Percentiles rank a stretch among this genome's conserved stretches.
phyloP scores from a whole-genome alignment of 2,797 vertebrate genomes.

The Uromys caudimaculatus region DNA sequence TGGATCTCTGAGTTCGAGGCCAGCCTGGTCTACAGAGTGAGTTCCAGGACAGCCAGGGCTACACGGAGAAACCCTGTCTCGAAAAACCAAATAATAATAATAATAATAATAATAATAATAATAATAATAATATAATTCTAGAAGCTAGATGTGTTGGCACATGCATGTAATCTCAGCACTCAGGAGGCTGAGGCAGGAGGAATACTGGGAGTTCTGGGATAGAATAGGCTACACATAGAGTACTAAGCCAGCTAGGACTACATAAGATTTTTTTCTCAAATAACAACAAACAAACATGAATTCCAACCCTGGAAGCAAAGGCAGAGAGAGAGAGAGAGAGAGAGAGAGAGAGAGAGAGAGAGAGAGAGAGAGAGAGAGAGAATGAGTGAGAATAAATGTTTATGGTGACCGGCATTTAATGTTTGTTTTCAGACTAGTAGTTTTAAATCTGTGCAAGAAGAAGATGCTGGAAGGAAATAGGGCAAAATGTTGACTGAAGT shows the following conservation, averaged over 20 bases:
- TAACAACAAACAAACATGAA: neutral
- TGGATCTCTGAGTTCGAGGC: too few species aligned
- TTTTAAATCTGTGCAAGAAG: conserved; percentile 41
- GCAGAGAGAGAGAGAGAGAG: neutral
- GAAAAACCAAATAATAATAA: too few species aligned
- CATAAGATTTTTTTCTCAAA: neutral
- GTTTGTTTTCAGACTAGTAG: conserved; percentile 4
- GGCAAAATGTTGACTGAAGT: conserved; percentile 54
- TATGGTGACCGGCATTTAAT: conserved; percentile 17
- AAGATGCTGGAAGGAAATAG: conserved; percentile 30
- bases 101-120: too few species aligned
- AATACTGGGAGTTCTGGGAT: neutral
- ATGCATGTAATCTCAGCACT: neutral
- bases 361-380: neutral
- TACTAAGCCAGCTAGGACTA: neutral
- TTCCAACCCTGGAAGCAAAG: neutral
- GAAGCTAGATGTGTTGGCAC: neutral
- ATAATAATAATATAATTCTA: too few species aligned
- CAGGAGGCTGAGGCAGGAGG: neutral
- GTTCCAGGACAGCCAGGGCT: too few species aligned
- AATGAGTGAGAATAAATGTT: neutral
- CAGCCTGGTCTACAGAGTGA: too few species aligned
- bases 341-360: neutral
- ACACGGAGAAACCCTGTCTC: too few species aligned
- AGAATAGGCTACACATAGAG: neutral